Base-by-base conservation (phyloP, 2,797 vertebrate species). In the Bovichtus variegatus region DNA sequence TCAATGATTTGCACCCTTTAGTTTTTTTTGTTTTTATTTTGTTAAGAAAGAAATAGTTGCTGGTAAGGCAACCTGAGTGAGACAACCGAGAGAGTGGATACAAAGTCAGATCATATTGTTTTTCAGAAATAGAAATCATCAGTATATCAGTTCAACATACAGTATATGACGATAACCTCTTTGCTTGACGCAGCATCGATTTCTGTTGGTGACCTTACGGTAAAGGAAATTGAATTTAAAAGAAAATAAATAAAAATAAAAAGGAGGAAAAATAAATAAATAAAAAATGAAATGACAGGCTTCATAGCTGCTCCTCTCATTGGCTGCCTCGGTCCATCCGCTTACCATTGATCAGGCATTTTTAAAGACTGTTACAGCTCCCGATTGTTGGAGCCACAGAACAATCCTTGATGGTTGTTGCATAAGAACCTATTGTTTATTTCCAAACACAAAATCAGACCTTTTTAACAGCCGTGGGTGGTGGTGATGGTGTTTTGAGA, bases 311-410 rank as follows among this genome's bases (percentile, higher is more conserved):
- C 85, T 88, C 71, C 74, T 71, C 74, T 91, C 83, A 89, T 92
- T 89, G 90, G 89, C 88, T 94, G 90, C 89, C 74, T 90, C 77
- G 76, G 77, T 81, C 85, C 88, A 90, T 83, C 67, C 77, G 81
- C 83, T 93, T 85, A 80, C 72, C 62, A 86, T 72, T 71, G 72
- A 84, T 84, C 75, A 77, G 81, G 74, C 59, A 43, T 81, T 87
- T 85, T 86, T 74, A 72, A 83, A 89, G 87, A 91, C 86, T 90
- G 91, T 90, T 89, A 81, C 43, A 68, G 71, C 55, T 67, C 49
- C n/a, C 76, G 36, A 53, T 47, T 31, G 78, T 64, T 57, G 38
- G 66, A 84, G 66, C 72, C 71, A 78, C 76, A 82, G 70, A 86
- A 71, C 64, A 67, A 47, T 29, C 69, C 41, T 71, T 62, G 13